Evolutionary conservation across 2,113 vertebrate species (phyloP), one percentile per base, ranked within the genome.

Genomic region (Mus spicilegus): DNA sequence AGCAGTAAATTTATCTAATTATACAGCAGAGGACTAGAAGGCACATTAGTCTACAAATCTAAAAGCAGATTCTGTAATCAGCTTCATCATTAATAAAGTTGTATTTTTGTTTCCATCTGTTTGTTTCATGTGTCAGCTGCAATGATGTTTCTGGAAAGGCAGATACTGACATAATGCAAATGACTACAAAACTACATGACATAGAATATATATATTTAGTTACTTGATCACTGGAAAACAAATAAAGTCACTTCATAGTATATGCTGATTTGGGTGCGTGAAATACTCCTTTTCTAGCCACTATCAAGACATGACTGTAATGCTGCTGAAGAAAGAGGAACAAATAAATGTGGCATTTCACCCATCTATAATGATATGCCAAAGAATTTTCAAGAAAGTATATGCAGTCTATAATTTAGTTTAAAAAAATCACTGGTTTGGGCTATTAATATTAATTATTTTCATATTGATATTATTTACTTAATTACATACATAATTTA

Each of bases 71-170:
- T 95, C 42, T 89, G 56, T 36, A 96, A 93, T 70, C 13, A 87
- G 13, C 24, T 54, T 76, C 46, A 58, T 94, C 82, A 95, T 78
- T 93, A 96, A 61, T 96, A 95, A 81, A 81, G 19, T 90, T 54
- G 69, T 63, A 78, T 84, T 94, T 95, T 92, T 89, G 75, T 92
- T 65, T 90, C 69, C 36, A 80, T 95, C 54, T 94, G 58, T 39
- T 81, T 81, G 22, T 30, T 84, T 82, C 24, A 4, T 72, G 5
- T 72, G 80, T 96, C 86, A 91, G 80, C 58, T 90, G 30, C 81
- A n/a, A 30, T 96, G 72, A 65, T 63, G 7, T 75, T 91, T 92
- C 65, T 42, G 30, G 10, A 46, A 75, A 39, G 28, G 28, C 33
- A 26, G 22, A 77, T 67, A 86, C 5, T 94, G 77, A 88, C 85